These are phyloP conservation scores for Thalassophryne amazonica DNA, from an alignment of 2,797 vertebrate genomes.

Conservation along the genomic window DNA sequence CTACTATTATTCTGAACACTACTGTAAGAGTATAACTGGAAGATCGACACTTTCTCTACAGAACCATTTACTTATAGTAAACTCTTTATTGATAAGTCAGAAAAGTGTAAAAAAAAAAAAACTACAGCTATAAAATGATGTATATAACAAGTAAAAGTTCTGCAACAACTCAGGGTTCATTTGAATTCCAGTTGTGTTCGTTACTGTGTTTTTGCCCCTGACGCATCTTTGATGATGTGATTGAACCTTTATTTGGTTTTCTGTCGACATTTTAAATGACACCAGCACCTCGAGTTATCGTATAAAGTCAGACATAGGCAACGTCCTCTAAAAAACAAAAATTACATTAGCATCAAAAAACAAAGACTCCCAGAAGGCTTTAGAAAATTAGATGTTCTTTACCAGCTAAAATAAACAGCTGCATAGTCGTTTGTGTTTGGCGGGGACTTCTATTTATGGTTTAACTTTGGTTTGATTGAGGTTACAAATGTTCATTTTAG, in stretches of 20 bases:
- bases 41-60: constrained; percentile 10
- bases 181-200: not conserved
- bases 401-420: too few relatives aligned
- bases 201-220: not conserved
- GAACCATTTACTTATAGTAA: constrained; percentile 13
- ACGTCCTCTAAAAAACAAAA: not conserved
- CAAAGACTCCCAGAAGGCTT: not conserved
- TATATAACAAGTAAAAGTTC: not conserved
- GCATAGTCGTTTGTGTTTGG: too few relatives aligned
- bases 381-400: too few relatives aligned
- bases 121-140: not conserved
- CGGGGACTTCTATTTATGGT: not conserved
- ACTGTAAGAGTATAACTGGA: not conserved
- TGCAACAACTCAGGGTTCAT: constrained; percentile 3
- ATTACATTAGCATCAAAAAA: not conserved
- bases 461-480: constrained; percentile 32
- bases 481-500: constrained; percentile 1
- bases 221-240: too few relatives aligned
- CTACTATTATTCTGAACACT: too few relatives aligned
- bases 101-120: not conserved
- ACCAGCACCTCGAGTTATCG: too few relatives aligned
- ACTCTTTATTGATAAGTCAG: constrained; percentile 9
- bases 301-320: not conserved
- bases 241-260: too few relatives aligned
- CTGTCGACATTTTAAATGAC: not conserved